phyloP scores from a whole-genome alignment of 2,113 vertebrate species.

The Thunnus thynnus region DNA sequence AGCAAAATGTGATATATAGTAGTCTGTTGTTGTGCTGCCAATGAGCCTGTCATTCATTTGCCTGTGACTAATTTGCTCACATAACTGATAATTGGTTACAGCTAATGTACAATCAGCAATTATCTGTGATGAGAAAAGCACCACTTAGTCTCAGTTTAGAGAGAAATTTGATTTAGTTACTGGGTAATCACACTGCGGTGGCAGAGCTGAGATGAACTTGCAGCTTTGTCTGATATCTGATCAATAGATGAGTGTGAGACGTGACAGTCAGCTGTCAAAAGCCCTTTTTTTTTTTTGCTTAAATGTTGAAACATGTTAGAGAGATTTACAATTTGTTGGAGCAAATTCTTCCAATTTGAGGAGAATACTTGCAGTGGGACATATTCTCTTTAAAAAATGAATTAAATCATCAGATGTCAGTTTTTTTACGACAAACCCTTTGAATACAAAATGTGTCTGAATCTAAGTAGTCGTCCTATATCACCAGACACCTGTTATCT shows the following conservation, averaged over 20 bases:
- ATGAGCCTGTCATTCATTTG: slow-evolving; percentile 41
- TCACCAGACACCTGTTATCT: slow-evolving; percentile 7
- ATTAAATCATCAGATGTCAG: slow-evolving; percentile 16
- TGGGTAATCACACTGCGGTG: slow-evolving; percentile 13
- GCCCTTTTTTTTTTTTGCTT: background rate
- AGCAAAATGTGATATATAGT: slow-evolving; percentile 44
- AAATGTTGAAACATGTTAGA: slow-evolving; percentile 13
- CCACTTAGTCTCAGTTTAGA: slow-evolving; percentile 21
- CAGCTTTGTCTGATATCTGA: slow-evolving; percentile 36
- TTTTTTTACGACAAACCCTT: slow-evolving; percentile 12
- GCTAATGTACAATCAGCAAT: slow-evolving; percentile 51
- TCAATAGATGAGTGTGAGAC: slow-evolving; percentile 42
- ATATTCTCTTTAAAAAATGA: background rate
- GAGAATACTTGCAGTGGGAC: background rate
- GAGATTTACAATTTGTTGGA: slow-evolving; percentile 4
- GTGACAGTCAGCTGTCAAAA: slow-evolving; percentile 3
- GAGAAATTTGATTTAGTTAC: slow-evolving; percentile 9
- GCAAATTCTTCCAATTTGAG: slow-evolving; percentile 4
- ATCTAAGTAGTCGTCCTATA: slow-evolving; percentile 5
- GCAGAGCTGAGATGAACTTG: slow-evolving; percentile 23
- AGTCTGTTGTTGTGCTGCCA: slow-evolving; percentile 24
- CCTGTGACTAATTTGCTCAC: slow-evolving; percentile 44
- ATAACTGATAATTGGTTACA: slow-evolving; percentile 47
- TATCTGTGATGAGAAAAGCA: slow-evolving; percentile 32
- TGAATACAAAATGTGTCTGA: background rate